Conservation (phyloP, 2,113 vertebrate species). For the Poicephalus gulielmi region DNA sequence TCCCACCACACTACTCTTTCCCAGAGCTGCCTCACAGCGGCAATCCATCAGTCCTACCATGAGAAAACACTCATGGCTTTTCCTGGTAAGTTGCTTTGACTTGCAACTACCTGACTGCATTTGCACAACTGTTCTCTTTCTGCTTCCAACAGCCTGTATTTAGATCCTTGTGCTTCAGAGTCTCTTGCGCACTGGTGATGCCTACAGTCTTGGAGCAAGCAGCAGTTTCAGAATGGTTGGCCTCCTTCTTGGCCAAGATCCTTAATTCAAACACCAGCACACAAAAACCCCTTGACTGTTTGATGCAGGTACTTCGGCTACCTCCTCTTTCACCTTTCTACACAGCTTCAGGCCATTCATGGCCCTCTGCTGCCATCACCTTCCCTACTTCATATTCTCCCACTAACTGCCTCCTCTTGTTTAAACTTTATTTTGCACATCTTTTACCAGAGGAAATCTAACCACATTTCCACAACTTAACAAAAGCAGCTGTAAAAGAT, state of each 20-base stretch:
- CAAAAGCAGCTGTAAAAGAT: not conserved
- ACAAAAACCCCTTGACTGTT: not conserved
- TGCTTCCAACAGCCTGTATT: fast-evolving
- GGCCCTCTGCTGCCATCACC: not conserved
- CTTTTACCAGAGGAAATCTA: not conserved
- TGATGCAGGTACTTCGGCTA: not conserved
- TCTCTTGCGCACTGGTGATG: fast-evolving
- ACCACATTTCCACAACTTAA: not conserved
- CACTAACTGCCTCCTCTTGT: not conserved
- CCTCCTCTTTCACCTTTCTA: not conserved
- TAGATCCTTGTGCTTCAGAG: not conserved
- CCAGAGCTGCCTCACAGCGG: not conserved
- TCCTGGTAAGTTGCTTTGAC: not conserved
- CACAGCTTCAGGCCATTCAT: not conserved
- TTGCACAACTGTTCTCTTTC: not conserved
- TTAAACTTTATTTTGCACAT: not conserved
- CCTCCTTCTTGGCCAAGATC: not conserved
- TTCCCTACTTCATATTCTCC: not conserved
- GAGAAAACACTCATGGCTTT: fast-evolving
- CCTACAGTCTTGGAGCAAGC: not conserved
- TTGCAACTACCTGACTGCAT: not conserved
- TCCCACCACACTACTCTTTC: fast-evolving
- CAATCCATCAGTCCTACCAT: not conserved
- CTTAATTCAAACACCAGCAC: not conserved
- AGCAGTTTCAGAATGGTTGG: not conserved